Percentiles rank a stretch among this genome's conserved stretches.
Evolutionary conservation across 2,113 vertebrate genomes (phyloP).

Genomic region (Hippocampus mohnikei): DNA sequence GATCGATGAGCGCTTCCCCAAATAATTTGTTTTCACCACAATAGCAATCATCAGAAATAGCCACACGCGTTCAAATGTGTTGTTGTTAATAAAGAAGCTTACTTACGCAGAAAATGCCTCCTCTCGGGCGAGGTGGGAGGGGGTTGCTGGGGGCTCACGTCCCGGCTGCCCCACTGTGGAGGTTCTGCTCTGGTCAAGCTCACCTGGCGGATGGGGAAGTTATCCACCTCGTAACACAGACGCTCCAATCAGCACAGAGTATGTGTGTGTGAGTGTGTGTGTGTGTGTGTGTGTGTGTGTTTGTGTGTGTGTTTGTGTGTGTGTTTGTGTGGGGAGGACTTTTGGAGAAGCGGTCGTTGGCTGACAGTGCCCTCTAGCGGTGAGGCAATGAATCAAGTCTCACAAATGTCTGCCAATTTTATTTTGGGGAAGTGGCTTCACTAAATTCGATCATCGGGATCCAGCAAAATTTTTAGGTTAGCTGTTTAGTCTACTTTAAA

Average conservation of each 20-base stretch:
- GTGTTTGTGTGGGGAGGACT: too few species aligned
- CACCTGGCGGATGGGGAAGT: not conserved
- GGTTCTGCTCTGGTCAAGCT: not conserved
- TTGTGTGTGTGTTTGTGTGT: too few species aligned
- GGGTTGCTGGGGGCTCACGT: not conserved
- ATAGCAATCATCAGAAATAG: not conserved
- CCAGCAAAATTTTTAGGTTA: too few species aligned
- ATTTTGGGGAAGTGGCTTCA: too few species aligned
- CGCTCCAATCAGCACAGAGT: not conserved
- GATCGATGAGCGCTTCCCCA: not conserved
- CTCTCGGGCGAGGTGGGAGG: not conserved
- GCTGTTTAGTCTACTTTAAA: too few species aligned
- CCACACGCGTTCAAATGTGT: not conserved
- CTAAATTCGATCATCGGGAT: too few species aligned
- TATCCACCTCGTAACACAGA: not conserved
- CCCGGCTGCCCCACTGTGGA: not conserved
- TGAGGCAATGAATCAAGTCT: not conserved
- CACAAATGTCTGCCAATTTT: too few species aligned
- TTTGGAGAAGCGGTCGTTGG: not conserved
- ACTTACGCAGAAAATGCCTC: constrained; percentile 2
- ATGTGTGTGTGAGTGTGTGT: not conserved
- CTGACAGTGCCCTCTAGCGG: not conserved
- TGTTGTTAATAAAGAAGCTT: not conserved
- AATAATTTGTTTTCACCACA: not conserved
- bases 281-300: not conserved